Evolutionary conservation across 2,797 vertebrate genomes (phyloP).

Genomic region (Capromys pilorides): DNA sequence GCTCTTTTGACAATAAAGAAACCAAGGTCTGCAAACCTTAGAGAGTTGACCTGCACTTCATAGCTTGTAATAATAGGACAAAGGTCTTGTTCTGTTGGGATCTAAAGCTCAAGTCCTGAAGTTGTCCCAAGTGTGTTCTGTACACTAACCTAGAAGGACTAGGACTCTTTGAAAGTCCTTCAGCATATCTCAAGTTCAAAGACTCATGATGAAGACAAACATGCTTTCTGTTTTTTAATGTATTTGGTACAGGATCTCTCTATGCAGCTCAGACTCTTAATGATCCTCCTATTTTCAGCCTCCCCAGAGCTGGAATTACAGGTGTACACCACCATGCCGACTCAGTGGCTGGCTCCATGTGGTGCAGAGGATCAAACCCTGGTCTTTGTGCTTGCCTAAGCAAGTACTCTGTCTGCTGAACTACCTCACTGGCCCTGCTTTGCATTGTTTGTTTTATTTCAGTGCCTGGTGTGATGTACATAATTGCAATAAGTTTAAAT

Average conservation of each 20-base stretch:
- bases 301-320: no score
- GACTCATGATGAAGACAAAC: neutral
- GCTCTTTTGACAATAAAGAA: neutral
- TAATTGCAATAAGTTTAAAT: neutral
- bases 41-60: neutral
- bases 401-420: no score
- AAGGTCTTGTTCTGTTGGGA: neutral
- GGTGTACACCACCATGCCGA: no score
- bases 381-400: no score
- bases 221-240: neutral
- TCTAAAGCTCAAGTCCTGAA: neutral
- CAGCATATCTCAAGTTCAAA: neutral
- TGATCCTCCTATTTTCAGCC: no score
- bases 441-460: neutral
- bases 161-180: neutral
- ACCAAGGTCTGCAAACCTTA: neutral
- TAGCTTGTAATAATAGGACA: neutral
- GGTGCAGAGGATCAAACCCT: no score
- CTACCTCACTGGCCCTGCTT: neutral
- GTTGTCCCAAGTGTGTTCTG: neutral
- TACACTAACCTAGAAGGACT: neutral
- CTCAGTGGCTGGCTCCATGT: no score
- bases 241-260: no score
- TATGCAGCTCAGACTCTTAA: no score
- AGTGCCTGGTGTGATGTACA: neutral